Conservation (phyloP, 1,140 invertebrate species). For the Fopius arisanus region DNA sequence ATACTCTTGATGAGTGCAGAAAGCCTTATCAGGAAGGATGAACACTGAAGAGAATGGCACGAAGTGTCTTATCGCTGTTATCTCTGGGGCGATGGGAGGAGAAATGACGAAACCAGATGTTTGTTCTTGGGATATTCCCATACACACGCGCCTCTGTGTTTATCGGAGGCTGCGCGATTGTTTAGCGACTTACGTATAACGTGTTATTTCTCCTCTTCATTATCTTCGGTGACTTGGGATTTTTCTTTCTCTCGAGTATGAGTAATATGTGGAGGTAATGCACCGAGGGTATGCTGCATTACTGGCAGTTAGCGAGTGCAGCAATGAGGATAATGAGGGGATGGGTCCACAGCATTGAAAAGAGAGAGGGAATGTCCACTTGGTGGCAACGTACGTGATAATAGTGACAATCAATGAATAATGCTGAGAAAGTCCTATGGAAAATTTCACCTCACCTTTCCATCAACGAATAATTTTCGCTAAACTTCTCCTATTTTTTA, state of each 20-base stretch:
- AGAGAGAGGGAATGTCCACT: too few relatives aligned
- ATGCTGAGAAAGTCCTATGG: too few relatives aligned
- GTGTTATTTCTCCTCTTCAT: background rate
- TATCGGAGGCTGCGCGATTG: conserved; percentile 20
- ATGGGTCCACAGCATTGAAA: too few relatives aligned
- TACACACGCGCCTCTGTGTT: conserved; percentile 1
- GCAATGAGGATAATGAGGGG: too few relatives aligned
- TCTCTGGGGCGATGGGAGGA: background rate
- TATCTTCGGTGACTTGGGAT: background rate
- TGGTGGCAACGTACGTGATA: too few relatives aligned
- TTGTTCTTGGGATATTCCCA: conserved; percentile 14
- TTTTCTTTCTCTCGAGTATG: background rate
- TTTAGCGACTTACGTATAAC: conserved; percentile 13
- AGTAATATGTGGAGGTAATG: background rate
- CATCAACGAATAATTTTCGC: too few relatives aligned
- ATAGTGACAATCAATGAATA: too few relatives aligned
- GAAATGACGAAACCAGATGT: conserved; percentile 19
- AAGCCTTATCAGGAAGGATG: background rate
- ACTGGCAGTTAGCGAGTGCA: too few relatives aligned
- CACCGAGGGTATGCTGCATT: too few relatives aligned
- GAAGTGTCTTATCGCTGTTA: conserved; percentile 6
- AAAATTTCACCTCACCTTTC: too few relatives aligned
- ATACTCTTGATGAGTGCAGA: background rate
- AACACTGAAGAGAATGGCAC: background rate
- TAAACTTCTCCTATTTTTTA: too few relatives aligned